Evolutionary conservation across 2,888 invertebrate species (phyloP), one percentile per base, ranked within the genome.

Genomic region (Eurytoma californica): DNA sequence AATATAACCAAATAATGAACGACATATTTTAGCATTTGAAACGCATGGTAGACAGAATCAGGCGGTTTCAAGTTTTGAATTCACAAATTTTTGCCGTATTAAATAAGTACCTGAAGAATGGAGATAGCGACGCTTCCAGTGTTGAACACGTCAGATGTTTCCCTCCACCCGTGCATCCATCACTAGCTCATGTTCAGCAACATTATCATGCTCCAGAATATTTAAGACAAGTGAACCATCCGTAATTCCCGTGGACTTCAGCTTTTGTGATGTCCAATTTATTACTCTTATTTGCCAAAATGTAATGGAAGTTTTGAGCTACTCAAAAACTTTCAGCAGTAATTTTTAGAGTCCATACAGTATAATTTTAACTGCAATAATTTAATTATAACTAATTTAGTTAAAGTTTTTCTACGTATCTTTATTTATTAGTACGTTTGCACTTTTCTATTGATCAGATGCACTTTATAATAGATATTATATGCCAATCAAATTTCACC

Each of bases 81-180:
- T 98, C 97, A 14, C 99, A 99, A 92, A 97, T 98, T 84, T 98
- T 98, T 92, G 97, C 98, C 61, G 95, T 97, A 82, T 92, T 98
- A 80, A 97, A 97, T 91, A 97, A 98, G 88, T 98, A 98, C 91
- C 93, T 98, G 81, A 96, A 96, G 86, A 95, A 96, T 2, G 96
- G 95, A 75, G 95, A 95, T 86, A 94, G 94, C 77, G 96, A 96
- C 87, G 92, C 92, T 16, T 95, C 96, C 61, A 97, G 97, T 65
- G 97, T 98, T 18, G 98, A 99, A 89, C 98, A 98, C 89, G 98
- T 98, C 16, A 93, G 98, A 57, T 98, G 98, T 91, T 98, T 98
- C 92, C 98, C 98, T 76, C 98, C 98, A 47, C 98, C 98, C 7
- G 94, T 96, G 84, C 96, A 96, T 91, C 95, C 95, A 47, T 93